Base-by-base conservation (phyloP, 2,113 vertebrate species). In the Nibea albiflora region DNA sequence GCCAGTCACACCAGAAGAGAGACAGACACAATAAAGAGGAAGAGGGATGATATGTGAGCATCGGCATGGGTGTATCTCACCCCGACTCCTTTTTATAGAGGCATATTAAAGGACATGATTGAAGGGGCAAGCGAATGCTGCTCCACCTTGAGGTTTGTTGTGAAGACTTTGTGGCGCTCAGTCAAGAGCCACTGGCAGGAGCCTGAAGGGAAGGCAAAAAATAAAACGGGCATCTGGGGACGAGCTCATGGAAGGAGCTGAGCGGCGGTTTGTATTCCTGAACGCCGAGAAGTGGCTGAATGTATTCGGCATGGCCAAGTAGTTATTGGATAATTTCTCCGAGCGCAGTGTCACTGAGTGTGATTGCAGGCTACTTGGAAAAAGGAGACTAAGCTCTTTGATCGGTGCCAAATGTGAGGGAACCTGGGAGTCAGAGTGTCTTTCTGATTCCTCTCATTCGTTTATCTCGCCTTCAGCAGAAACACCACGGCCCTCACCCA, bases 131-230 rank as follows among this genome's bases (percentile, higher is more conserved):
- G 76, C 68, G 73, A 26, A 80, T 53, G 68, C 67, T 49, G 63
- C 54, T 85, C 73, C 77, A 68, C 73, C 83, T 70, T 44, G 11
- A 82, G 70, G 76, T 83, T 73, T 78, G 81, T 60, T 75, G 87
- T 83, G 77, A 19, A 28, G 73, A 80, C 78, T 87, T 77, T 63
- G 66, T 83, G 82, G 81, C 52, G 26, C 69, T 87, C 56, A 72
- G 80, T 89, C 84, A 83, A 80, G 50, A 82, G 81, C 82, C 73
- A 24, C 71, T 61, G 81, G 87, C 84, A 73, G 14, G 60, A 86
- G 88, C 85, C 86, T 81, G 77, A 78, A 81, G 78, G 66, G 62
- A 52, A 68, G 63, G 46, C 42, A 62, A 22, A 69, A 63, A 70
- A 62, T 67, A 80, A 31, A 73, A 82, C n/a, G 24, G 68, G 39